Base-by-base conservation (phyloP, 2,113 vertebrate species). In the Gambusia holbrooki region DNA sequence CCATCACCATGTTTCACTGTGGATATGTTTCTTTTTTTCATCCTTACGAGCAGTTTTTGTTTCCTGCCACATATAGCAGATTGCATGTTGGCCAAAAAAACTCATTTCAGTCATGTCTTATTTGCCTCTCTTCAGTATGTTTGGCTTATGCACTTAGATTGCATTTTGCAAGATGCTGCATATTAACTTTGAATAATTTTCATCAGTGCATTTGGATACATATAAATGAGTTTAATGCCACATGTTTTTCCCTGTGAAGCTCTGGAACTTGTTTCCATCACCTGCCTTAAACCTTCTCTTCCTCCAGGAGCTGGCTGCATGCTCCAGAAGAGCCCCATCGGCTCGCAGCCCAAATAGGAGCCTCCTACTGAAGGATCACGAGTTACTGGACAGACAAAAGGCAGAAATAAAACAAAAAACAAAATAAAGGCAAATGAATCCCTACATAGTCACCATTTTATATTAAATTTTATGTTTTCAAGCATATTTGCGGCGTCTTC, bases 271-370 rank as follows among this genome's bases (percentile, higher is more conserved):
- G 22, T 68, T 76, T 71, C 69, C 17, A 54, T 65, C 69, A 81
- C 84, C 25, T 87, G 79, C 94, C 94, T 92, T 27, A 94, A 84
- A 68, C 82, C 82, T 35, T 90, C 67, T 89, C 83, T 89, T 71
- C 4, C 69, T 48, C 89, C 89, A 48, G 84, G 86, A 72, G 87
- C 70, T 1, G 88, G 89, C 72, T 85, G 87, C 84, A 94, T 71
- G 22, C 74, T 84, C 94, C 94, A 95, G 82, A 94, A 92, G 30
- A 94, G 84, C 29, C 93, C 92, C 94, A 94, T 94, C 0, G 92
- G 92, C 67, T 94, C 92, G 89, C 91, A 88, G 61, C 93, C 94
- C 15, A 88, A 37, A 84, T 93, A 95, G 2, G 92, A 93, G 22
- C 94, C 93, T 3, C 93, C 92, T 0, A 93, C 72, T 30, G 94